Percentiles rank a stretch among this genome's conserved stretches.
Evolutionary conservation across 2,113 vertebrate genomes (phyloP).

Genomic region (Nematolebias whitei): DNA sequence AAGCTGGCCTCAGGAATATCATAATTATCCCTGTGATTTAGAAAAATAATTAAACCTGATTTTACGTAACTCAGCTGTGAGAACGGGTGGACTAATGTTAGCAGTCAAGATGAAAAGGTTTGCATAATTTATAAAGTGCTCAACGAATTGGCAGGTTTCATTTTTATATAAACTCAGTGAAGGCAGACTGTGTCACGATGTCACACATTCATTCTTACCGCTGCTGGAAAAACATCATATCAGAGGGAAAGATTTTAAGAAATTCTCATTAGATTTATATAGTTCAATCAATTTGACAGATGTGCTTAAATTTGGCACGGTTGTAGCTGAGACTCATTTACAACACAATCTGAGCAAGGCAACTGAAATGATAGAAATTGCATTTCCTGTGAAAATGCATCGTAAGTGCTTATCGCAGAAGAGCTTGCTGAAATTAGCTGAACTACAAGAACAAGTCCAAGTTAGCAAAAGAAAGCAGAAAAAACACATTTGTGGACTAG

Average conservation of each 20-base stretch:
- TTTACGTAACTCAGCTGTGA: conserved; percentile 28
- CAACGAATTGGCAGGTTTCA: conserved; percentile 8
- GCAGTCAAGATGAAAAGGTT: conserved; percentile 8
- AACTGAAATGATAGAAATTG: too few relatives aligned
- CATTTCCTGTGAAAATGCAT: too few relatives aligned
- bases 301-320: too few relatives aligned
- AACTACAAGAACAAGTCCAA: too few relatives aligned
- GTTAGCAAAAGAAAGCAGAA: too few relatives aligned
- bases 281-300: too few relatives aligned
- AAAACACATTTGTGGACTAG: too few relatives aligned
- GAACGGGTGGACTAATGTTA: conserved; percentile 12
- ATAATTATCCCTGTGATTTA: conserved; percentile 46
- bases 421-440: too few relatives aligned
- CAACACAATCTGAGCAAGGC: too few relatives aligned
- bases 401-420: too few relatives aligned
- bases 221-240: conserved; percentile 11
- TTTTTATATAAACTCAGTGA: conserved; percentile 11
- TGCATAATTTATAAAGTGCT: conserved; percentile 16
- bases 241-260: conserved; percentile 2
- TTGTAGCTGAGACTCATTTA: too few relatives aligned
- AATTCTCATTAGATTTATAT: too few relatives aligned
- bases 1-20: conserved; percentile 56
- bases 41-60: conserved; percentile 47
- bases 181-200: conserved; percentile 20
- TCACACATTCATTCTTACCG: conserved; percentile 28